Base-by-base conservation (phyloP, 2,797 vertebrate species). In the Argya squamiceps region DNA sequence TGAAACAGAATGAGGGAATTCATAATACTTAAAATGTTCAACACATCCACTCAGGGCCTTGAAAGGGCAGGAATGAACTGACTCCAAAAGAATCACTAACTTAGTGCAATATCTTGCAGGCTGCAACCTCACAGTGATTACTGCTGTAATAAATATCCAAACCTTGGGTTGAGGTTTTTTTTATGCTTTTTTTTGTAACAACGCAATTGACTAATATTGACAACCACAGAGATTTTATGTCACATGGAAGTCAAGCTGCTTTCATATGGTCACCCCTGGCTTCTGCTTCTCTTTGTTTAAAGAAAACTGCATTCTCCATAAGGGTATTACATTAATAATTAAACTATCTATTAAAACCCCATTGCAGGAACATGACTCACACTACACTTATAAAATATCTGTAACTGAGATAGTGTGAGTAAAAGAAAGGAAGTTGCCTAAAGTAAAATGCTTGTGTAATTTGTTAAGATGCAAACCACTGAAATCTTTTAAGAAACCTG, bases 321-420 rank as follows among this genome's bases (percentile, higher is more conserved):
- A 79, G 44, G 67, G 94, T 75, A 86, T 50, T 75, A 49, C 95
- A 97, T 97, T 86, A 97, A 98, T 97, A 97, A 97, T 98, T 98
- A 94, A 98, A 95, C 34, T 75, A 79, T 49, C 92, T 82, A 97
- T 97, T 94, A 96, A 92, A 95, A 78, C 71, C 22, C 50, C 47
- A 92, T 6, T 46, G 32, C 70, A 88, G 93, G 93, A 93, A 93
- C 91, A 97, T 95, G 89, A 97, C 84, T 97, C 97, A 97, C 84
- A 94, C 76, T 70, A 79, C 74, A 68, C 59, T 97, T 91, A 95
- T 97, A 88, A 98, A 98, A 97, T 91, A 97, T 97, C 96, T 80
- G 96, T 91, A 95, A 90, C 15, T 62, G 22, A 92, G 53, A 89
- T 58, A 93, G 60, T 70, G 39, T 39, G 67, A 88, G 56, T 89